Evolutionary conservation across 2,797 vertebrate genomes (phyloP).

Genomic region (Periophthalmus magnuspinnatus): DNA sequence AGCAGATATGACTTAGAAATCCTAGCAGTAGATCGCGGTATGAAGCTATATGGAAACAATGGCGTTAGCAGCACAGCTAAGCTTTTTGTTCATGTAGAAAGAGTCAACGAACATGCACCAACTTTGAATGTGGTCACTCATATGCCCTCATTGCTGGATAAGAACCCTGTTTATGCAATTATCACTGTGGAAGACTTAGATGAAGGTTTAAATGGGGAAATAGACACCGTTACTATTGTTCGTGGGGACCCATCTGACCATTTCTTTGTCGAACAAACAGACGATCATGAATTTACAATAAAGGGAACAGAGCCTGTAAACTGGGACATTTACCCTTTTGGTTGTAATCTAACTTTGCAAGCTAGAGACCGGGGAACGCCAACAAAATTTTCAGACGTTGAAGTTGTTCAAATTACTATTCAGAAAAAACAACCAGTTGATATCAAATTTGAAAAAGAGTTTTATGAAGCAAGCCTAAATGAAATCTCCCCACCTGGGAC

Average conservation of each 20-base stretch:
- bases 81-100: slow-evolving; percentile 94
- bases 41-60: slow-evolving; percentile 98
- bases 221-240: slow-evolving; percentile 88
- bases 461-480: slow-evolving; percentile 85
- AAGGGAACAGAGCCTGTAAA: slow-evolving; percentile 82
- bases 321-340: slow-evolving; percentile 84
- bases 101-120: slow-evolving; percentile 89
- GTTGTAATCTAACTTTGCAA: slow-evolving; percentile 91
- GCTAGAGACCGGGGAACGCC: slow-evolving; percentile 91
- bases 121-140: slow-evolving; percentile 82
- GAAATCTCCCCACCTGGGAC: slow-evolving; percentile 94
- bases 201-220: slow-evolving; percentile 90
- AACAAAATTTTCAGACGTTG: slow-evolving; percentile 84
- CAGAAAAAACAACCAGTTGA: slow-evolving; percentile 71
- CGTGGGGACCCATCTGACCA: slow-evolving; percentile 85
- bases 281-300: slow-evolving; percentile 84
- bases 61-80: slow-evolving; percentile 97
- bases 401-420: slow-evolving; percentile 79
- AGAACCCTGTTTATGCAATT: slow-evolving; percentile 85
- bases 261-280: slow-evolving; percentile 84
- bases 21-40: slow-evolving; percentile 94
- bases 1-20: slow-evolving; percentile 92
- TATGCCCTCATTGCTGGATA: slow-evolving; percentile 79
- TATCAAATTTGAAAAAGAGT: slow-evolving; percentile 83
- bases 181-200: slow-evolving; percentile 88